phyloP scores from a whole-genome alignment of 2,797 vertebrate genomes.

The Monodelphis domestica region DNA sequence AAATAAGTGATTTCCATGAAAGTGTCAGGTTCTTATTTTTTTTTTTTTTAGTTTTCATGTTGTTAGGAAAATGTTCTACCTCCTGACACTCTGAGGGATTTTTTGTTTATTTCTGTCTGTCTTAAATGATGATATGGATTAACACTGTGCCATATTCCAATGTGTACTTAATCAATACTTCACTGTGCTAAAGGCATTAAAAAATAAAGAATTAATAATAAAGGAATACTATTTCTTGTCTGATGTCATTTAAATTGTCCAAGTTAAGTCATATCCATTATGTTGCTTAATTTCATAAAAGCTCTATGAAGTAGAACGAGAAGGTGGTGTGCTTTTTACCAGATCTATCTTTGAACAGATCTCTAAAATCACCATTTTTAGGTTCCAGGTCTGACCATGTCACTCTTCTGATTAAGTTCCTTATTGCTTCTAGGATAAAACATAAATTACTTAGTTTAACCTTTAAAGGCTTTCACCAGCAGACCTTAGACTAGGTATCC shows the following conservation, averaged over 20 bases:
- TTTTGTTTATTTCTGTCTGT: too few relatives aligned
- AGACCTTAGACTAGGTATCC: background rate
- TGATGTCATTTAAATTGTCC: background rate
- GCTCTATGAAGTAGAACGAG: background rate
- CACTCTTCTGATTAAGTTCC: background rate
- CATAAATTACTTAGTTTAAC: background rate
- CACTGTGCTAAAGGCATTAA: background rate
- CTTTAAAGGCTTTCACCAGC: background rate
- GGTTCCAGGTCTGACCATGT: background rate
- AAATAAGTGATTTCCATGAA: slow-evolving; percentile 41
- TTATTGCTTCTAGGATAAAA: background rate
- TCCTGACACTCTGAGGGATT: background rate
- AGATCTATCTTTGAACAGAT: background rate
- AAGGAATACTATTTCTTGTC: background rate
- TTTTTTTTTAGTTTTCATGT: background rate
- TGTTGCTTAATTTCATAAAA: background rate
- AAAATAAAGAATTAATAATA: background rate
- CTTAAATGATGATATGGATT: background rate
- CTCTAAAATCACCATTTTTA: background rate
- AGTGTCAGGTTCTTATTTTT: background rate
- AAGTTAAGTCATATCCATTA: background rate
- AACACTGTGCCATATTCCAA: background rate
- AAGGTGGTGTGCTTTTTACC: background rate
- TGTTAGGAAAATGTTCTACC: background rate
- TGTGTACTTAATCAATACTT: background rate